Conservation (phyloP, 2,888 invertebrate genomes). For the Cyrtodaria siliqua region DNA sequence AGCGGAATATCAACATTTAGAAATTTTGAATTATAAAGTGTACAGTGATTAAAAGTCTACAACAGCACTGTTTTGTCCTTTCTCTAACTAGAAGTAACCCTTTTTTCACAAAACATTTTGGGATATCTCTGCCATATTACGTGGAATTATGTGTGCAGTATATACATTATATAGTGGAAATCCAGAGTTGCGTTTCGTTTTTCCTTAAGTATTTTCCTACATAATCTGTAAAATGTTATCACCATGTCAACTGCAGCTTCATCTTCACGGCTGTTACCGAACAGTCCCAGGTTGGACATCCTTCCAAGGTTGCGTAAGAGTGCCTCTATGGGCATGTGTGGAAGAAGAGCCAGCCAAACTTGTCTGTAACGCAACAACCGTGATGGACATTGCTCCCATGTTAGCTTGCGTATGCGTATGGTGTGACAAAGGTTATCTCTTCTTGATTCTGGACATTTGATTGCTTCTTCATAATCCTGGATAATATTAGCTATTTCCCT, state of each 20-base stretch:
- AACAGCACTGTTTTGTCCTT: too few species aligned
- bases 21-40: too few species aligned
- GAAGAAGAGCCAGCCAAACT: constrained; percentile 87
- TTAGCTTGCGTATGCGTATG: constrained; percentile 87
- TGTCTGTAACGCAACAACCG: constrained; percentile 89
- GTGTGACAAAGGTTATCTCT: constrained; percentile 61
- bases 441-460: constrained; percentile 48
- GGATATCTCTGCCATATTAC: too few species aligned
- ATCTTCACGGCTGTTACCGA: constrained; percentile 29
- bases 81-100: too few species aligned
- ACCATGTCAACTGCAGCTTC: constrained; percentile 1
- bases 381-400: constrained; percentile 90
- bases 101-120: too few species aligned
- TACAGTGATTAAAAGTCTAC: too few species aligned
- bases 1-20: too few species aligned
- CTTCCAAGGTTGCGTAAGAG: constrained; percentile 83
- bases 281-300: constrained; percentile 43
- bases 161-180: too few species aligned
- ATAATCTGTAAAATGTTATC: not conserved
- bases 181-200: too few species aligned
- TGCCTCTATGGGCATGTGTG: constrained; percentile 85
- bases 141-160: too few species aligned
- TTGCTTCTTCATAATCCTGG: constrained; percentile 74
- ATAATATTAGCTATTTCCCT: constrained; percentile 67
- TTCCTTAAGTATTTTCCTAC: too few species aligned